Conservation (phyloP, 2,888 invertebrate species). For the Charanyca ferruginea region DNA sequence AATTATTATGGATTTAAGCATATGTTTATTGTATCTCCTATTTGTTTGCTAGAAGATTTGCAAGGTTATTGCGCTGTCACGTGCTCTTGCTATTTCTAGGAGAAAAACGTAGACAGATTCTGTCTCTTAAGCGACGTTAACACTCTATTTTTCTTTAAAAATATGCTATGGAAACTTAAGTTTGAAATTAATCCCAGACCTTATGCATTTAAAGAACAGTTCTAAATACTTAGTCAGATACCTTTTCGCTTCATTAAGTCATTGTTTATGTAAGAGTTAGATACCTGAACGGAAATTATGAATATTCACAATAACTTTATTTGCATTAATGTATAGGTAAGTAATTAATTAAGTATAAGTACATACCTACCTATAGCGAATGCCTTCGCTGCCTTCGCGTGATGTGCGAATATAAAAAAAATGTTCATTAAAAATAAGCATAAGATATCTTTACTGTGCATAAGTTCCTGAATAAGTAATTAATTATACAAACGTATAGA, state of each 20-base stretch:
- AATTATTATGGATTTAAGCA: neutral
- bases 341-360: conserved; percentile 8
- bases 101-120: neutral
- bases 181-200: conserved; percentile 9
- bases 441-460: too few relatives aligned
- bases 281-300: conserved; percentile 43
- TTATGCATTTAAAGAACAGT: conserved; percentile 30
- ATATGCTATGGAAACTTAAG: neutral
- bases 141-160: too few relatives aligned
- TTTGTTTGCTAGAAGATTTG: too few relatives aligned
- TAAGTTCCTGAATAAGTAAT: conserved; percentile 14
- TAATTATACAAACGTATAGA: conserved; percentile 5
- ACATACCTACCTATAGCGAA: neutral
- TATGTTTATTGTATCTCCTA: neutral
- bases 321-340: conserved; percentile 36
- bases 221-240: conserved; percentile 17
- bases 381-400: conserved; percentile 34
- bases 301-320: conserved; percentile 50
- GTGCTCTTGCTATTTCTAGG: neutral
- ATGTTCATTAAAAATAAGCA: neutral
- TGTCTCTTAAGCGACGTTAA: neutral
- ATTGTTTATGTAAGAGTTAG: conserved; percentile 52
- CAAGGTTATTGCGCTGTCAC: too few relatives aligned
- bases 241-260: conserved; percentile 42
- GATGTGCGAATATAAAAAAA: conserved; percentile 24